These are phyloP conservation scores for Macroramphosus scolopax DNA, from an alignment of 2,797 vertebrate genomes.

Conservation along the genomic window DNA sequence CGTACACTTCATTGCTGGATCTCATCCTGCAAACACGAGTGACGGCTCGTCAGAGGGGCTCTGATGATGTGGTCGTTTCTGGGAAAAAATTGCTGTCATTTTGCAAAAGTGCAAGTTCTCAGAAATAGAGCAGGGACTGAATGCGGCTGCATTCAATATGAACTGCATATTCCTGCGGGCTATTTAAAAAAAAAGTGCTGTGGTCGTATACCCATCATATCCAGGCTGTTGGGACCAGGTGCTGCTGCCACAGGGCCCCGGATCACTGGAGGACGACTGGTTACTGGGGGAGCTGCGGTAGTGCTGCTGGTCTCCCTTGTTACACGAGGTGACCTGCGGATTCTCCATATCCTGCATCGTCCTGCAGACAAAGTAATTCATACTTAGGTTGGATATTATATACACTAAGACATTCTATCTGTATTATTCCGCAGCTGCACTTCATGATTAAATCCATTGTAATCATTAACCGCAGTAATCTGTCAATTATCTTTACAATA, in stretches of 20 bases:
- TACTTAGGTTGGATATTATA: no score
- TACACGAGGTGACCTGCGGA: constrained; percentile 61
- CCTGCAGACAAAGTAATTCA: constrained; percentile 44
- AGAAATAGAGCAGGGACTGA: constrained; percentile 42
- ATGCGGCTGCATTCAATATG: constrained; percentile 49
- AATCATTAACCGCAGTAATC: no score
- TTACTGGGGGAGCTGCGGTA: constrained; percentile 96
- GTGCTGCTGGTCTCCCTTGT: constrained; percentile 79
- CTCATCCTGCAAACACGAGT: constrained; percentile 17
- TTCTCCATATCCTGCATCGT: constrained; percentile 67
- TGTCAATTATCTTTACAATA: no score
- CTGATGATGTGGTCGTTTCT: constrained; percentile 55
- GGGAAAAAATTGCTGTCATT: constrained; percentile 58
- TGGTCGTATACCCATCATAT: constrained; percentile 84
- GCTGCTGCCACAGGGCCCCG: constrained; percentile 87
- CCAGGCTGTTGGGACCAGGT: constrained; percentile 92
- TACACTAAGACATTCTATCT: no score
- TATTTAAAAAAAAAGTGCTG: no score
- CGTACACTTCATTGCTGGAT: constrained; percentile 22
- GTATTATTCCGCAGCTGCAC: no score
- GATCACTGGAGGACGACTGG: constrained; percentile 96
- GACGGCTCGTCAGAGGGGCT: constrained; percentile 19
- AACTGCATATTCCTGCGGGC: constrained; percentile 25
- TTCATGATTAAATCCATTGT: no score
- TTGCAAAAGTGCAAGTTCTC: constrained; percentile 55